Conservation (phyloP, 2,113 vertebrate species). For the Pituophis catenifer region DNA sequence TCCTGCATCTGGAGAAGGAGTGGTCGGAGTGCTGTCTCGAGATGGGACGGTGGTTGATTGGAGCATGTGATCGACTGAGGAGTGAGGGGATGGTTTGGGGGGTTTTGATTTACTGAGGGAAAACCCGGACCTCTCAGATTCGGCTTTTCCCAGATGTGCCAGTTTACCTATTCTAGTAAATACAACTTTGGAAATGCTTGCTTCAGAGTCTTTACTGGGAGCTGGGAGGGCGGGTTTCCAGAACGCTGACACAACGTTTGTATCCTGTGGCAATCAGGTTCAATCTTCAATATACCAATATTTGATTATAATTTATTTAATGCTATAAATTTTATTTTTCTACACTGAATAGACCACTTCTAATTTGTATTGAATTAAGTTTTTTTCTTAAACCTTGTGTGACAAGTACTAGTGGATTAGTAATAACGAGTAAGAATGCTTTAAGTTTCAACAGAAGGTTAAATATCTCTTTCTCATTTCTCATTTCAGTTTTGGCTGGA, state of each 20-base stretch:
- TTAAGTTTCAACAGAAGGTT: background rate
- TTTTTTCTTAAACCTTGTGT: conserved; percentile 30
- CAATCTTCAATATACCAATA: conserved; percentile 57
- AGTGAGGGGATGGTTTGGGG: too few relatives aligned
- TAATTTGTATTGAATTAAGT: conserved; percentile 33
- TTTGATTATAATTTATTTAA: conserved; percentile 55
- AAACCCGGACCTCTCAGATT: too few relatives aligned
- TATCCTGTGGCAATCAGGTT: conserved; percentile 57
- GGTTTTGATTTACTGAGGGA: too few relatives aligned
- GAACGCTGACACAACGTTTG: conserved; percentile 28
- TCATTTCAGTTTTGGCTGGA: background rate
- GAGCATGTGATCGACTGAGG: too few relatives aligned
- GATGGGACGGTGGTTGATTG: too few relatives aligned
- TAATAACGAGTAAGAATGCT: conserved; percentile 29
- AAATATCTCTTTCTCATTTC: conserved; percentile 13
- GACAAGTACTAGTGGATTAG: conserved; percentile 32
- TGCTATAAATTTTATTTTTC: conserved; percentile 54
- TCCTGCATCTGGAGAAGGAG: too few relatives aligned
- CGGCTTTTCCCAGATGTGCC: too few relatives aligned
- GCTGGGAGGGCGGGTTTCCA: too few relatives aligned
- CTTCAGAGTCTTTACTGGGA: too few relatives aligned
- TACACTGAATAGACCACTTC: conserved; percentile 50
- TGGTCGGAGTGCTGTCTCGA: too few relatives aligned
- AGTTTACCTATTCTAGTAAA: too few relatives aligned
- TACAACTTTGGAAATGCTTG: too few relatives aligned